Conservation (phyloP, 2,113 vertebrate species). For the Condylura cristata region DNA sequence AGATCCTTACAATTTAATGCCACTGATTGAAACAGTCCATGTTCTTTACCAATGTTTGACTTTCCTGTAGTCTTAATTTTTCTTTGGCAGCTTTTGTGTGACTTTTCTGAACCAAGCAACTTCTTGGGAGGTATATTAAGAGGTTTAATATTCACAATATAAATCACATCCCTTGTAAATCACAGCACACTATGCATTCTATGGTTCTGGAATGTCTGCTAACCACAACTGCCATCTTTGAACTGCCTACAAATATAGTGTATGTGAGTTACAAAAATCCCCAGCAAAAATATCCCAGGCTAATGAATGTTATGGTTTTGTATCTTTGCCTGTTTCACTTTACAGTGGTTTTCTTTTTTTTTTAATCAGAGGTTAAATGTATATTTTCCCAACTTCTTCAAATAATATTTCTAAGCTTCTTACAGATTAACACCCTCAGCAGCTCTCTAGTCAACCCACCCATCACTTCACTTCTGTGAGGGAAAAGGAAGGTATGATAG, state of each 20-base stretch:
- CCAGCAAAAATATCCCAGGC: background rate
- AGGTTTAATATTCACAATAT: conserved; percentile 39
- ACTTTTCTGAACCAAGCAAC: conserved; percentile 31
- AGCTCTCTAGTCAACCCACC: background rate
- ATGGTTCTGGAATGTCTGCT: conserved; percentile 32
- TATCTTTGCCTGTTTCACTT: background rate
- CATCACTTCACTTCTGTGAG: background rate
- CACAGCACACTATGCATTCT: background rate
- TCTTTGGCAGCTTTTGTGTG: conserved; percentile 19
- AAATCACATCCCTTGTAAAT: conserved; percentile 64
- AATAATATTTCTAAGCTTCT: background rate
- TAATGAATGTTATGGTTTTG: background rate
- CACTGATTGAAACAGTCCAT: background rate
- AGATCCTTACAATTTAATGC: background rate
- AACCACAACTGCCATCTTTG: background rate
- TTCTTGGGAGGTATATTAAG: conserved; percentile 64
- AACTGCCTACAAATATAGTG: background rate
- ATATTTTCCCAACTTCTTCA: background rate
- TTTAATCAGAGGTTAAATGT: background rate
- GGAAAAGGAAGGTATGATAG: background rate
- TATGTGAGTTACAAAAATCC: background rate
- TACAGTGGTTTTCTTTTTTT: background rate
- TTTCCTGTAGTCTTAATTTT: background rate
- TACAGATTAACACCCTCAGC: too few species aligned
- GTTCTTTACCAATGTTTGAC: background rate